Evolutionary conservation across 2,888 invertebrate genomes (phyloP).

Genomic region (Brenthis daphne): DNA sequence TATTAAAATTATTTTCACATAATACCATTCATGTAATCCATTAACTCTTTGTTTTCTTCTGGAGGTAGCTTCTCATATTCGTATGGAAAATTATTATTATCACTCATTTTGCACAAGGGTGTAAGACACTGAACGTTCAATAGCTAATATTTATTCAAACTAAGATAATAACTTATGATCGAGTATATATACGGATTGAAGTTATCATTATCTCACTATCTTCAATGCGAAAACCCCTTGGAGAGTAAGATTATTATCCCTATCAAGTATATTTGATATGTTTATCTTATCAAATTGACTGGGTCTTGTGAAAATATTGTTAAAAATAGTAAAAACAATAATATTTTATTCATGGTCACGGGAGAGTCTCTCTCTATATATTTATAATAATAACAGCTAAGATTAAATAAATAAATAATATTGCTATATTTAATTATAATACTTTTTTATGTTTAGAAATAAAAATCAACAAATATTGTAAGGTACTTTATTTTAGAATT

Average conservation of each 20-base stretch:
- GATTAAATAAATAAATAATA: too few species aligned
- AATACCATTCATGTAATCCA: constrained; percentile 17
- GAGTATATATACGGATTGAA: neutral
- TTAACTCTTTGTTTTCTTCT: constrained; percentile 17
- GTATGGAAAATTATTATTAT: constrained; percentile 23
- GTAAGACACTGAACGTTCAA: neutral
- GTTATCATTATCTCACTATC: neutral
- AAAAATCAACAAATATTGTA: too few species aligned
- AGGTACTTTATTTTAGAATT: too few species aligned
- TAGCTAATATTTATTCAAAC: neutral
- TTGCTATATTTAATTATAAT: too few species aligned
- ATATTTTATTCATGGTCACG: too few species aligned
- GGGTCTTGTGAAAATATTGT: too few species aligned
- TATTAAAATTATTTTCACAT: neutral
- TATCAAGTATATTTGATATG: neutral
- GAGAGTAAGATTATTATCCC: neutral
- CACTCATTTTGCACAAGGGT: neutral
- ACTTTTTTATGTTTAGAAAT: too few species aligned
- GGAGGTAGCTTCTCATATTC: constrained; percentile 11
- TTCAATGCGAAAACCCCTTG: neutral
- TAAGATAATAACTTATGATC: neutral
- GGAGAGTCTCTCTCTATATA: too few species aligned
- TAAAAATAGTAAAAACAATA: too few species aligned
- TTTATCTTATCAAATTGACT: neutral
- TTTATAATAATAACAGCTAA: too few species aligned